Conservation (phyloP, 2,113 vertebrate species). For the Grammomys dolichurus region DNA sequence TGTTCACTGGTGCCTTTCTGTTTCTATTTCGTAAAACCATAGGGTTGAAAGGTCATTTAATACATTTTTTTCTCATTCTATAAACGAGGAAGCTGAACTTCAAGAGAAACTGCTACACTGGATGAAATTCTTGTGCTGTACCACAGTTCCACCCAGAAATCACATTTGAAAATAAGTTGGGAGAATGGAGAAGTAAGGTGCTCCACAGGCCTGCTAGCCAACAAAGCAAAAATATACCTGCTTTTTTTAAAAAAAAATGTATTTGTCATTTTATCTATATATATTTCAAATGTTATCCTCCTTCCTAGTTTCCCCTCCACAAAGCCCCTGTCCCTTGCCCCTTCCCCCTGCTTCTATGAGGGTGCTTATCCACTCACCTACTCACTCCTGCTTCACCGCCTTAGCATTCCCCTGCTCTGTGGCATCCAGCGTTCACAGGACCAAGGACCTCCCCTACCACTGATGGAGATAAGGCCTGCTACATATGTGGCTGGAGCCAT, state of each 20-base stretch:
- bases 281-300: no score
- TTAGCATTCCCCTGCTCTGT: no score
- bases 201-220: not conserved
- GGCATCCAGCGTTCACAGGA: no score
- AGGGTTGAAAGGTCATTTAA: constrained; percentile 26
- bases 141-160: constrained; percentile 37
- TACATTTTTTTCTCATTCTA: constrained; percentile 24
- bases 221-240: constrained; percentile 30
- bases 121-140: constrained; percentile 27
- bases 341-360: no score
- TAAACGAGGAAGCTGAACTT: constrained; percentile 34
- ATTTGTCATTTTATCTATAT: no score
- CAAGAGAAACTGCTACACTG: constrained; percentile 13
- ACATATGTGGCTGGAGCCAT: no score
- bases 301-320: no score
- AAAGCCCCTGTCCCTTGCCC: no score
- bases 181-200: not conserved
- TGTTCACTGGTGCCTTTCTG: constrained; percentile 46
- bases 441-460: no score
- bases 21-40: constrained; percentile 52
- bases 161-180: constrained; percentile 51
- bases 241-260: not conserved
- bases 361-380: no score
- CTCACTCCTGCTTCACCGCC: no score
- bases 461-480: no score